Percentiles rank a stretch among this genome's conserved stretches.
Evolutionary conservation across 1,140 invertebrate genomes (phyloP).

Genomic region (Lasioglossum baleicum): DNA sequence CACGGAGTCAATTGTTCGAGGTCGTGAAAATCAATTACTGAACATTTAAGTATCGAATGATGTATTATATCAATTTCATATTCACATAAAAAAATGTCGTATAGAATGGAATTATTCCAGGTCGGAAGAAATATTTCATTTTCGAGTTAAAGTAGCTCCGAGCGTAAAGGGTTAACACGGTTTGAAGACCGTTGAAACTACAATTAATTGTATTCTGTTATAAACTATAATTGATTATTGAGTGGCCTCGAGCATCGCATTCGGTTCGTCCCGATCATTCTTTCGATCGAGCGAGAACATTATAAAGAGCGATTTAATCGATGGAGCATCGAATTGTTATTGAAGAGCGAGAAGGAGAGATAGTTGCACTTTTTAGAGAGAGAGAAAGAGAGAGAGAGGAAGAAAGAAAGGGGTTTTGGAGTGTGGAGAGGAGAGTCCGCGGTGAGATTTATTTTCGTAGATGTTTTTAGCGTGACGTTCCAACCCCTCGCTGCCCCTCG

Average conservation of each 20-base stretch:
- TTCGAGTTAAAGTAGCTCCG: too few relatives aligned
- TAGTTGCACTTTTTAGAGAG: not conserved
- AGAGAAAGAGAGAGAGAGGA: not conserved
- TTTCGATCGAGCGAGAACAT: not conserved
- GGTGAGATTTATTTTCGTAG: conserved; percentile 27
- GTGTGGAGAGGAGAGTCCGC: not conserved
- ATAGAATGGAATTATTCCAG: too few relatives aligned
- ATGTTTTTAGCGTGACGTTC: not conserved
- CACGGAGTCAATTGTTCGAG: not conserved
- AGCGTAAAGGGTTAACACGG: too few relatives aligned
- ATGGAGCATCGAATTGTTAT: conserved; percentile 23
- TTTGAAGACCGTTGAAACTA: too few relatives aligned
- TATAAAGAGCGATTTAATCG: not conserved
- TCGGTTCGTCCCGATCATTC: not conserved
- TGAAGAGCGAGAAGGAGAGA: not conserved
- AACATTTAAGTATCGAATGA: too few relatives aligned
- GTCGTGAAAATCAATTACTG: not conserved
- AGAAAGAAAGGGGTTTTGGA: not conserved
- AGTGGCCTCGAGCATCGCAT: not conserved
- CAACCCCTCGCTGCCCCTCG: not conserved
- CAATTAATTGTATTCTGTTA: too few relatives aligned
- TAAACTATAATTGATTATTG: too few relatives aligned
- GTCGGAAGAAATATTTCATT: too few relatives aligned
- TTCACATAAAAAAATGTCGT: too few relatives aligned
- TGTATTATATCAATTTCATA: too few relatives aligned